Base-by-base conservation (phyloP, 2,113 vertebrate species). In the Carollia perspicillata region DNA sequence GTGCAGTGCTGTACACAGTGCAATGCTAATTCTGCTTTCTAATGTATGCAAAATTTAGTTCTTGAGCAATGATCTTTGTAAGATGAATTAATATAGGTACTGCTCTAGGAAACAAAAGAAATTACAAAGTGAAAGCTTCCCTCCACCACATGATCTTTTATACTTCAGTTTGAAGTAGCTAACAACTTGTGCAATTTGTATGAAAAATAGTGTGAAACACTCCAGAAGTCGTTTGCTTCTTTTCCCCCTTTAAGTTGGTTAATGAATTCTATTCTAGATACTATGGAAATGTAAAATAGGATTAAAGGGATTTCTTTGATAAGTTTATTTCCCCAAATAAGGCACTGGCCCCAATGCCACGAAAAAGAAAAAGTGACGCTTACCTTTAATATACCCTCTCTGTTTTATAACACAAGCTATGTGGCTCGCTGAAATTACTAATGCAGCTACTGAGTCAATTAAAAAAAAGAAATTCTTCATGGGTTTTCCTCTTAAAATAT, bases 21-120 rank as follows among this genome's bases (percentile, higher is more conserved):
- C 99, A 98, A 99, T 99, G 99, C 99, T 99, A 99, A 99, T 99
- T 99, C 99, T 98, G 98, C 99, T 99, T 98, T 99, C 98, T 99
- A 99, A 99, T 99, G 99, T 99, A 99, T 99, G 99, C 99, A 99
- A 98, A 98, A 98, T 98, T 98, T 98, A 98, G 98, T 99, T 98
- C 98, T 98, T 98, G 98, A 98, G 98, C 98, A 98, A 98, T 98
- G 98, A 98, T 98, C 98, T 99, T 98, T 98, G 98, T 98, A 98
- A 98, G 98, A 98, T 98, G 98, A 98, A 99, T 98, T 98, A 98
- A 98, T 98, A 98, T 98, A 98, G 98, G 98, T 98, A 97, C 98
- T 98, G 98, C 97, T 98, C 96, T 97, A 97, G 98, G 98, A 98
- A 98, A 98, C 98, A 98, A 98, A 98, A 98, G 98, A 97, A 98